Evolutionary conservation across 2,888 invertebrate genomes (phyloP), one percentile per base, ranked within the genome.

Genomic region (Drosophila trichaetosa): DNA sequence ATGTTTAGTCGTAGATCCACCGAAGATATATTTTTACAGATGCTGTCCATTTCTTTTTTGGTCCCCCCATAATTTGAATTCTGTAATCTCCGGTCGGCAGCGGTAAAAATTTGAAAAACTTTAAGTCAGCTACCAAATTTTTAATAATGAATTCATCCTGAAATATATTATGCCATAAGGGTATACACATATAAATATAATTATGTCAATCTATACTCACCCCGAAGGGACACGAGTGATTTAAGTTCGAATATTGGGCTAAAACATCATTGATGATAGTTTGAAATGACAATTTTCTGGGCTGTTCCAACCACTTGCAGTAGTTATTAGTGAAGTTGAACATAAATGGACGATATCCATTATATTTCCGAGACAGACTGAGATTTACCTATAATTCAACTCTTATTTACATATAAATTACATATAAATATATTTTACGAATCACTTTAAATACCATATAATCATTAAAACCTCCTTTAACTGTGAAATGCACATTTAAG

Each of bases 271-370:
- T 10, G 4, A 46, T 2, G 2, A 79, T n/a, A 11, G 6, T 10
- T 10, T 2, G 2, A 36, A 79, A 68, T 0, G 79, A 58, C 29
- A 74, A 31, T 29, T 0, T 2, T 0, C 21, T 21, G 5, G 13
- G 1, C 0, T n/a, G 51, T 0, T 21, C 36, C 61, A 73, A 11
- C 29, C 49, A 46, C 5, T 56, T 59, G 18, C 79, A 79, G 10
- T 52, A 69, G 24, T 79, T 57, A 4, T 70, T 24, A 0, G 76
- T 76, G 4, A 2, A 2, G 16, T 79, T 79, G 2, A 59, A 63
- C 63, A 80, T 40, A n/a, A 79, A 79, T 3, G 80, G 79, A 10
- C 49, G 66, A 68, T 24, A 79, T 4, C 65, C 76, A 57, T n/a
- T 73, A 27, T 5, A 73, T 49, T 42, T 79, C 0, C 76, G 64